phyloP scores from a whole-genome alignment of 2,888 invertebrate species.

The Pegoplata infirma region DNA sequence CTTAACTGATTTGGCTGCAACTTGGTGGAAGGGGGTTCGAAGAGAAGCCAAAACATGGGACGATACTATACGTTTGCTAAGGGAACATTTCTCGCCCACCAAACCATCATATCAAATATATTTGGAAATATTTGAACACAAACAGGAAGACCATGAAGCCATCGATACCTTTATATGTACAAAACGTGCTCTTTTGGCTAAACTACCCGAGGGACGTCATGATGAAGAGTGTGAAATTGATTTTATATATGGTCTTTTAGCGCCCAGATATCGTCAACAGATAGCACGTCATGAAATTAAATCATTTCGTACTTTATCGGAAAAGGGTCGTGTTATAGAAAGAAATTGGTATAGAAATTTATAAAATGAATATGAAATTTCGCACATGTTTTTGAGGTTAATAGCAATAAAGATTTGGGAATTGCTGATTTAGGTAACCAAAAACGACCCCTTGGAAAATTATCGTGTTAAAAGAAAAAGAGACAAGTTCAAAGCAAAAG shows the following conservation, averaged over 20 bases:
- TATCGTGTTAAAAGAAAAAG: not conserved
- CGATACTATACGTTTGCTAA: slow-evolving; percentile 72
- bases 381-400: no score
- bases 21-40: slow-evolving; percentile 76
- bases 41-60: slow-evolving; percentile 74
- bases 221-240: slow-evolving; percentile 73
- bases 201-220: slow-evolving; percentile 74
- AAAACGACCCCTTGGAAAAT: not conserved
- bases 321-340: slow-evolving; percentile 72
- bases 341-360: no score
- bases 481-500: not conserved
- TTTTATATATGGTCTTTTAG: slow-evolving; percentile 73
- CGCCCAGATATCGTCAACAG: slow-evolving; percentile 73
- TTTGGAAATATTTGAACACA: slow-evolving; percentile 73
- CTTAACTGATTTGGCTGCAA: slow-evolving; percentile 71
- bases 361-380: no score
- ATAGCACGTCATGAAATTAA: slow-evolving; percentile 70
- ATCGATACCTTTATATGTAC: slow-evolving; percentile 74
- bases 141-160: slow-evolving; percentile 67
- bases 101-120: slow-evolving; percentile 75
- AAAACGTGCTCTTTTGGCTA: slow-evolving; percentile 74
- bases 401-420: no score
- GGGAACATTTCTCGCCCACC: slow-evolving; percentile 74
- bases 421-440: no score
- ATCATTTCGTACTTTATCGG: slow-evolving; percentile 73